Percentiles rank a stretch among this genome's conserved stretches.
Evolutionary conservation across 2,888 invertebrate genomes (phyloP).

Genomic region (Yponomeuta evonymella): DNA sequence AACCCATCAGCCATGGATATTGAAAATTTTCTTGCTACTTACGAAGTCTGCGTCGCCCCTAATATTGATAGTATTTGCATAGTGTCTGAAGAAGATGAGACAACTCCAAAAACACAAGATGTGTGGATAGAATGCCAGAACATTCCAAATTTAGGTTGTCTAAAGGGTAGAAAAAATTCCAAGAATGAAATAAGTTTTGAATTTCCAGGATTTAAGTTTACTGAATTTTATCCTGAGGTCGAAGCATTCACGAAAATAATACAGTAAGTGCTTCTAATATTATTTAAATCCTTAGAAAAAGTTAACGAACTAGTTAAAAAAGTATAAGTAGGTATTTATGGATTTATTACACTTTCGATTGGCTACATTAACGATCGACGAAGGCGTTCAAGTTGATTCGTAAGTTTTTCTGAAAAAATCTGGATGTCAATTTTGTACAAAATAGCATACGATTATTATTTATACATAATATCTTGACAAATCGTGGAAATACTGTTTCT

Average conservation of each 20-base stretch:
- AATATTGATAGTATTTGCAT: slow-evolving; percentile 28
- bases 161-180: slow-evolving; percentile 39
- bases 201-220: slow-evolving; percentile 54
- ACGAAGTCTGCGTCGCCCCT: slow-evolving; percentile 28
- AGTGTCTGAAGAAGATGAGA: slow-evolving; percentile 40
- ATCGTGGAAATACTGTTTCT: too few species aligned
- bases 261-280: slow-evolving; percentile 44
- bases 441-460: too few species aligned
- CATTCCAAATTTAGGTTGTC: slow-evolving; percentile 46
- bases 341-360: too few species aligned
- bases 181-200: slow-evolving; percentile 44
- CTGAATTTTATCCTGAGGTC: slow-evolving; percentile 43
- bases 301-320: neutral
- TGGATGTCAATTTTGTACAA: too few species aligned
- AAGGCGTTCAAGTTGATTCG: too few species aligned
- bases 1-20: slow-evolving; percentile 33
- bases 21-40: slow-evolving; percentile 40
- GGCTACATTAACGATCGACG: too few species aligned
- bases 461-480: too few species aligned
- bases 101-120: slow-evolving; percentile 19
- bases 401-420: too few species aligned
- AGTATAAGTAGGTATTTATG: too few species aligned
- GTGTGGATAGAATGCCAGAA: slow-evolving; percentile 52
- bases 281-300: neutral
- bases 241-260: slow-evolving; percentile 53